Evolutionary conservation across 2,113 vertebrate genomes (phyloP), one percentile per base, ranked within the genome.

Genomic region (Chaetops frenatus): DNA sequence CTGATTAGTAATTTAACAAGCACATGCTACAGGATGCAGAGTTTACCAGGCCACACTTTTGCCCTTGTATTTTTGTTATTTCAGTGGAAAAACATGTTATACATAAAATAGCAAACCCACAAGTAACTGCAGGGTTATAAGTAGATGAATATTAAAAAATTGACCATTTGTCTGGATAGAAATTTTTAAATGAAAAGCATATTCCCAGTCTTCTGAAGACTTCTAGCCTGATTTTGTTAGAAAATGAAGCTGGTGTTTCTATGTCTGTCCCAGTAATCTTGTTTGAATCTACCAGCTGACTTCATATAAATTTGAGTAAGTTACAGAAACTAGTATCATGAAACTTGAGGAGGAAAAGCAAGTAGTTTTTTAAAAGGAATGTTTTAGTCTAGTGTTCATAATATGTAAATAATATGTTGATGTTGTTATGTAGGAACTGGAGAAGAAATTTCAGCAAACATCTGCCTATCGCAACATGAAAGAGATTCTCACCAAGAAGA

Each of bases 371-470:
- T 38, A 28, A 4, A 56, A 48, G 40, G 53, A 42, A 12, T 5
- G 1, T 47, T 25, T 67, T 54, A 22, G 11, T 35, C 62, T 54
- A n/a, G 7, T 50, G 77, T 83, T 83, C 24, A 60, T 74, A 61
- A 45, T 25, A 6, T 23, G 31, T 77, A n/a, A 54, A 20, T 16
- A 42, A 35, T 27, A 14, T 29, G 18, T 58, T 91, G 66, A 20
- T 82, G 11, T 54, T 92, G 24, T 62, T 91, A 3, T 22, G 19
- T 78, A 99, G 99, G 99, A 99, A 70, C 80, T 99, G 73, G 99
- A 99, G 47, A 99, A 98, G 95, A 99, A 99, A 94, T 99, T 99
- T 92, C 99, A 99, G 93, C 98, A 99, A 97, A 99, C 99, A 12
- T 98, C 98, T 64, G 99, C 99, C 7, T 99, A 99, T 83, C 98